Percentiles rank a stretch among this genome's conserved stretches.
These are phyloP conservation scores for Gephyroberyx darwinii DNA, from an alignment of 2,797 vertebrate species.

Conservation along the genomic window DNA sequence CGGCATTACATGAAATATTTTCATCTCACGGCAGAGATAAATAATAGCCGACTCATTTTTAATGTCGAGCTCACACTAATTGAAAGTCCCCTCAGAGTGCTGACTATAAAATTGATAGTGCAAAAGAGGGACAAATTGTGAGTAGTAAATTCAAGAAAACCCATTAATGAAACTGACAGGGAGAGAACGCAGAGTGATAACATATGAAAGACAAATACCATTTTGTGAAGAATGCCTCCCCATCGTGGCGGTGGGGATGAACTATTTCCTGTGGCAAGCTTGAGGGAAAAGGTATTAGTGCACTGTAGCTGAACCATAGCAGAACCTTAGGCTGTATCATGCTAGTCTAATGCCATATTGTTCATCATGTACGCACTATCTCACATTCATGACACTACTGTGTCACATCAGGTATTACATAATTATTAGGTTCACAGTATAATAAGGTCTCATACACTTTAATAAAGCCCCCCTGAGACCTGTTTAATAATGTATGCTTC, in stretches of 20 bases:
- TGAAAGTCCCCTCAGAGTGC: conserved; percentile 72
- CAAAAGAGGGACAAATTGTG: conserved; percentile 61
- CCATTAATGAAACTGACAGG: conserved; percentile 50
- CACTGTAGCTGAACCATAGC: conserved; percentile 14
- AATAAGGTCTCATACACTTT: conserved; percentile 7
- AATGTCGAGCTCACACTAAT: conserved; percentile 67
- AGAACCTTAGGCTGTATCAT: conserved; percentile 25
- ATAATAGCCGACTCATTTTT: conserved; percentile 64
- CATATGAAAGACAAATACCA: conserved; percentile 37
- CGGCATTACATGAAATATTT: conserved; percentile 75
- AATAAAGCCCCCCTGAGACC: conserved; percentile 14
- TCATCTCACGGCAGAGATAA: conserved; percentile 66
- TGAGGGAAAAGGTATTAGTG: conserved; percentile 7
- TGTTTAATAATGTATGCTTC: neutral
- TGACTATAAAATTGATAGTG: conserved; percentile 71
- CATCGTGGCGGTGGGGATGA: conserved; percentile 5
- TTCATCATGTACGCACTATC: neutral
- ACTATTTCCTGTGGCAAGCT: conserved; percentile 41
- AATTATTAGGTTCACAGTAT: conserved; percentile 25
- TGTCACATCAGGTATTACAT: conserved; percentile 33
- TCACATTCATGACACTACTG: conserved; percentile 27
- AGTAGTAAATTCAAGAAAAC: conserved; percentile 61
- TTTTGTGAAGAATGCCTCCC: conserved; percentile 8
- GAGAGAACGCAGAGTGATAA: conserved; percentile 45
- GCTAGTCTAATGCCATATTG: conserved; percentile 1